Base-by-base conservation (phyloP, 2,797 vertebrate species). In the Centroberyx gerrardi region DNA sequence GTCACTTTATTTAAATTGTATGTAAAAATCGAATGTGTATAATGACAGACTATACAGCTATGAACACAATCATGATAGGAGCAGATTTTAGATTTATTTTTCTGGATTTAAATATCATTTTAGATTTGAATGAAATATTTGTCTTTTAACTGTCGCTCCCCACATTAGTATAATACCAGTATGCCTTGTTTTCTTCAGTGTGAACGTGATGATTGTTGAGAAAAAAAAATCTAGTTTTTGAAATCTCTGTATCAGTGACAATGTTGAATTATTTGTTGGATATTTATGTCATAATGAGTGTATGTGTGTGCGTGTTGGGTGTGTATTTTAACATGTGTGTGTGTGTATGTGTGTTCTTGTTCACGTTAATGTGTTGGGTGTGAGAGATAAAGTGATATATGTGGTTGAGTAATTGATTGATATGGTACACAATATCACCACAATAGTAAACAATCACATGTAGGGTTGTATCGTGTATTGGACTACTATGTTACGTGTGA, bases 101-200 rank as follows among this genome's bases (percentile, higher is more conserved):
- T 38, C 17, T 38, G 9, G 1, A 58, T 49, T 36, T 12, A 40
- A 13, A 63, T 58, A 17, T 36, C 10, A 36, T 36, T 68, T 27
- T 54, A 70, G 49, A 60, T 70, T 69, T 70, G 0, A 69, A 69
- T 33, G 44, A 59, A 72, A 62, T 73, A 51, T 62, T 59, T 55
- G 63, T 69, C n/a, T 68, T 7, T 65, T 44, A 67, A 36, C 17
- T 79, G 28, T 69, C 7, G 31, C 61, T 58, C 33, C 8, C 72
- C 8, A 78, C 0, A 48, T 3, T 31, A 58, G 28, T 3, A 12
- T 17, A 36, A 44, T 12, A 14, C 42, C 28, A 73, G 3, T 7
- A 28, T 38, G 40, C 12, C 54, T 56, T 56, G 54, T 74, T 72
- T 10, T 61, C 18, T 68, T 14, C 46, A 56, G 0, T 61, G 17